phyloP scores from a whole-genome alignment of 2,888 invertebrate species.

The Lamellibrachia columna region DNA sequence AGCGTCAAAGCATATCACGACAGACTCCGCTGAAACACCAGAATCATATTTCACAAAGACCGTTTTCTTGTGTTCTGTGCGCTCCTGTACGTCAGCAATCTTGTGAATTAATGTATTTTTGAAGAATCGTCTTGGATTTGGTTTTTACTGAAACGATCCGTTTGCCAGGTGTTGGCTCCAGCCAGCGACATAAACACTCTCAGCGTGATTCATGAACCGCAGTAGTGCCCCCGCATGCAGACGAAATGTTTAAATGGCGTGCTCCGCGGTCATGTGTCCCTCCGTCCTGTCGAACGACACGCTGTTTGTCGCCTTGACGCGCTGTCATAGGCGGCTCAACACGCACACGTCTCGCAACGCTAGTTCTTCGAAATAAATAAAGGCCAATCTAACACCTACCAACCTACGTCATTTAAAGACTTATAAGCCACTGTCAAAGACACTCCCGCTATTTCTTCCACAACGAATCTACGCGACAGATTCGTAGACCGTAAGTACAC shows the following conservation, averaged over 20 bases:
- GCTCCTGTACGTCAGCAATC: too few species aligned
- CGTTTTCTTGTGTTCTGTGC: too few species aligned
- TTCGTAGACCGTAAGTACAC: constrained; percentile 3
- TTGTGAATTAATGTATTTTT: too few species aligned
- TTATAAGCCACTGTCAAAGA: background rate
- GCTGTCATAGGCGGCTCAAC: too few species aligned
- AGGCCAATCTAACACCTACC: background rate
- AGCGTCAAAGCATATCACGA: too few species aligned
- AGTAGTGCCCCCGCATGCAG: background rate
- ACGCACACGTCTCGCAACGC: background rate
- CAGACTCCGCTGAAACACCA: too few species aligned
- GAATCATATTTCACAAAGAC: too few species aligned
- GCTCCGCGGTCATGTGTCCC: background rate
- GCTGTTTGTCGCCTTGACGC: too few species aligned
- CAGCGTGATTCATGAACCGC: background rate
- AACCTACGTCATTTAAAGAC: background rate
- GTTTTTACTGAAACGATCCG: background rate
- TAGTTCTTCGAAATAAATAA: background rate
- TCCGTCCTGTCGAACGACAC: too few species aligned
- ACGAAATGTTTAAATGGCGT: background rate
- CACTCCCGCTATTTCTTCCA: background rate
- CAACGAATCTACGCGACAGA: background rate
- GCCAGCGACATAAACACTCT: background rate
- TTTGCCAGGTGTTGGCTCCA: background rate
- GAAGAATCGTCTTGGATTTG: too few species aligned